These are phyloP conservation scores for Balanococcus diminutus DNA, from an alignment of 2,888 invertebrate genomes.

Conservation along the genomic window DNA sequence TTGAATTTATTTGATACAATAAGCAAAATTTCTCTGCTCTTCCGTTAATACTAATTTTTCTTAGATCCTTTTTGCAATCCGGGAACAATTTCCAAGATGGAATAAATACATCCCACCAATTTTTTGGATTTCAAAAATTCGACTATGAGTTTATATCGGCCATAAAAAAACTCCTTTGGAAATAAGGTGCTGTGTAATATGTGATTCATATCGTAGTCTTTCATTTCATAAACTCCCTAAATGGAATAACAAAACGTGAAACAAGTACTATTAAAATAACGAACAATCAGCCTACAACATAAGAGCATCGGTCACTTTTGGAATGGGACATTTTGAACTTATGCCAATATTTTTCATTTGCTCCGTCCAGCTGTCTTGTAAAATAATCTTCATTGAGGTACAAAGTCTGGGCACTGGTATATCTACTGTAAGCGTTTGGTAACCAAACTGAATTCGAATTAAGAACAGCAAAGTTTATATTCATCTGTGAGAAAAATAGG, in stretches of 20 bases:
- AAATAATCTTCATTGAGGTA: background rate
- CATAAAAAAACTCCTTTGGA: background rate
- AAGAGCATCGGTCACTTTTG: background rate
- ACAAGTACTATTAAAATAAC: background rate
- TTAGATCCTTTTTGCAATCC: background rate
- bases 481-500: no score
- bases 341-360: background rate
- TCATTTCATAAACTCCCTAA: background rate
- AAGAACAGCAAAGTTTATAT: background rate
- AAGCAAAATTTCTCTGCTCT: no score
- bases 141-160: background rate
- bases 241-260: background rate
- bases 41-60: background rate
- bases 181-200: background rate
- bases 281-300: background rate
- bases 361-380: background rate
- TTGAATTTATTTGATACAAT: no score
- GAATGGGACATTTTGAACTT: background rate
- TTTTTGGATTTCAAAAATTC: background rate
- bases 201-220: background rate
- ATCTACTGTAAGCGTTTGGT: background rate
- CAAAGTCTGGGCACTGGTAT: background rate
- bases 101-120: background rate
- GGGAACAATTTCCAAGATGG: background rate
- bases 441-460: background rate